Evolutionary conservation across 2,888 invertebrate species (phyloP), one percentile per base, ranked within the genome.

Genomic region (Mythimna ferrago): DNA sequence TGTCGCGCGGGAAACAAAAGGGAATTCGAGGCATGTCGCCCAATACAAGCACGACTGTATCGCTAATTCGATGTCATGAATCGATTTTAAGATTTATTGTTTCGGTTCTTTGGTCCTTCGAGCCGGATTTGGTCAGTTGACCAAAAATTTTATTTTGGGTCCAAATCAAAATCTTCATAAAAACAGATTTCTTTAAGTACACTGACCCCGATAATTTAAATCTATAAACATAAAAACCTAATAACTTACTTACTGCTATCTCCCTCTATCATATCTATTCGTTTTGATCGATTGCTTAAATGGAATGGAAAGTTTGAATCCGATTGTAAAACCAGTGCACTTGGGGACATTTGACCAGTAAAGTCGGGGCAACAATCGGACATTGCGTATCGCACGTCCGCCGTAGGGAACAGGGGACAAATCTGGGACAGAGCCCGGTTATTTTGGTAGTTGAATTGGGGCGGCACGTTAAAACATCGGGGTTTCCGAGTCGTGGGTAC

Each of bases 391-490:
- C 87, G 81, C 83, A 84, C 82, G 87, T 88, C 84, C 88, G 89
- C 87, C 85, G 86, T 86, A 84, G 86, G 88, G 88, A 84, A 75
- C 88, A 84, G 90, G 91, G 90, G 91, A 87, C 87, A 86, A 90
- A 95, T 92, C 89, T 95, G 92, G 95, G 93, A 91, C 95, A 93
- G 87, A 88, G 90, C 89, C 92, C 75, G 84, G 90, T 94, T 95
- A 96, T 96, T 95, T 95, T 90, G 91, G 94, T 92, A 88, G 89
- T 90, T 90, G 92, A 96, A 95, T 94, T 95, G 91, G 94, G 93
- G 90, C 95, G 92, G 90, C 92, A 92, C 92, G 94, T 93, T 94
- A 91, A 93, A 90, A 93, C 94, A 93, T 93, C 92, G 92, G 90
- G 93, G 94, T 93, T 93, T 93, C 90, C 89, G 87, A 93, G 88